Evolutionary conservation across 2,113 vertebrate species (phyloP).

Genomic region (Tetrao urogallus): DNA sequence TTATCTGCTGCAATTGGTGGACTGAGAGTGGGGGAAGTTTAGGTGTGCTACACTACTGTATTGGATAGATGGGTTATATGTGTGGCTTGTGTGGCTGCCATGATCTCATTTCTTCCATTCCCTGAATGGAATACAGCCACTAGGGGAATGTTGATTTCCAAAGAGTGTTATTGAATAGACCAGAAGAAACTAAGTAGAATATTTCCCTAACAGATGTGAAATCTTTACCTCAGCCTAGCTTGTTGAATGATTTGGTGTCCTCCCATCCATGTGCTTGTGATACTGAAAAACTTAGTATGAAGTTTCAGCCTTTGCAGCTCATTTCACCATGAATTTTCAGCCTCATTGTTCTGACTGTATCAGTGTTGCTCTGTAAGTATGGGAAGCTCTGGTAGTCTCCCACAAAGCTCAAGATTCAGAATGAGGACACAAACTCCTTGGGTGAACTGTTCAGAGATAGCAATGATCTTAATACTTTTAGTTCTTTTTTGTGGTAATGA

Average conservation of each 20-base stretch:
- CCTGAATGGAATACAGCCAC: background rate
- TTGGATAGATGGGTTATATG: background rate
- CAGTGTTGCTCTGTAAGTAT: background rate
- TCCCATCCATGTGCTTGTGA: background rate
- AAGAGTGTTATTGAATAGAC: background rate
- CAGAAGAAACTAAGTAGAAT: background rate
- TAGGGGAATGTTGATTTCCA: background rate
- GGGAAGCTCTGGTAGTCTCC: background rate
- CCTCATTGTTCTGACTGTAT: background rate
- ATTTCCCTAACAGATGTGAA: background rate
- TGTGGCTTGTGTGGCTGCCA: background rate
- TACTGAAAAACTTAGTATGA: background rate
- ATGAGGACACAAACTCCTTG: background rate
- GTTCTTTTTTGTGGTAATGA: background rate
- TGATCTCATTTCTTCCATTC: background rate
- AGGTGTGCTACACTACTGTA: background rate
- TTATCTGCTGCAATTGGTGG: background rate
- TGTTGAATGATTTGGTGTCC: background rate
- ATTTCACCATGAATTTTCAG: background rate
- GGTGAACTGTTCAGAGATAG: background rate
- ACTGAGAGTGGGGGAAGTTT: background rate
- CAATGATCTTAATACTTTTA: background rate
- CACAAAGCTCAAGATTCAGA: background rate
- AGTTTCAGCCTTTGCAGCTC: background rate
- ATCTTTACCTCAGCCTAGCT: background rate